These are phyloP conservation scores for Hippopotamyrus pictus DNA, from an alignment of 2,797 vertebrate genomes.

Conservation along the genomic window DNA sequence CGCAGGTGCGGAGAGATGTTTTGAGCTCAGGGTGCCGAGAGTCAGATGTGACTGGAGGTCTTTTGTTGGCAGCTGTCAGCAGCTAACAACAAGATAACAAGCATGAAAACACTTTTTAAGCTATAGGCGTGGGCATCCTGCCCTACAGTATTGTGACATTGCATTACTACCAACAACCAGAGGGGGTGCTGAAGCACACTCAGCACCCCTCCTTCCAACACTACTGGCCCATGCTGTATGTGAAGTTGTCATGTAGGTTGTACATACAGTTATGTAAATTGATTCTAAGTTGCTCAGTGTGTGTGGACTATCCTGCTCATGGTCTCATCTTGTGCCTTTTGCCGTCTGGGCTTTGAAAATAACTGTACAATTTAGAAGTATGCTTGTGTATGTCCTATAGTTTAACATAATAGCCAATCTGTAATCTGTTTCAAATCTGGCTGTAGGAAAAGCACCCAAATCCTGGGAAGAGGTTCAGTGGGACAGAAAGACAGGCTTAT, in stretches of 20 bases:
- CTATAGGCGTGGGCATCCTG: background rate
- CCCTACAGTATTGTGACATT: background rate
- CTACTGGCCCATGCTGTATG: background rate
- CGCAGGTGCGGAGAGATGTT: background rate
- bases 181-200: background rate
- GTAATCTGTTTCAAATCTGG: background rate
- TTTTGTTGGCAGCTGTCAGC: background rate
- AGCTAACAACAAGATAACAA: background rate
- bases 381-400: background rate
- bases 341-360: background rate
- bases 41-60: background rate
- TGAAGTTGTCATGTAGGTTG: background rate
- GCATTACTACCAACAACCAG: background rate
- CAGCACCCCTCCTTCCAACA: background rate
- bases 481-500: constrained; percentile 59
- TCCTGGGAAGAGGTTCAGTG: constrained; percentile 57
- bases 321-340: background rate
- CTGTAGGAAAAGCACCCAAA: constrained; percentile 63
- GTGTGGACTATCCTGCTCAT: background rate
- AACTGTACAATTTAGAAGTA: background rate
- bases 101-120: background rate
- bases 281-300: background rate
- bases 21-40: background rate
- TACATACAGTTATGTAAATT: background rate
- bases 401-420: background rate